A percentile compares a stretch with the other conserved stretches of the same genome.
Conservation (phyloP, 2,113 vertebrate genomes). For the Cygnus atratus region DNA sequence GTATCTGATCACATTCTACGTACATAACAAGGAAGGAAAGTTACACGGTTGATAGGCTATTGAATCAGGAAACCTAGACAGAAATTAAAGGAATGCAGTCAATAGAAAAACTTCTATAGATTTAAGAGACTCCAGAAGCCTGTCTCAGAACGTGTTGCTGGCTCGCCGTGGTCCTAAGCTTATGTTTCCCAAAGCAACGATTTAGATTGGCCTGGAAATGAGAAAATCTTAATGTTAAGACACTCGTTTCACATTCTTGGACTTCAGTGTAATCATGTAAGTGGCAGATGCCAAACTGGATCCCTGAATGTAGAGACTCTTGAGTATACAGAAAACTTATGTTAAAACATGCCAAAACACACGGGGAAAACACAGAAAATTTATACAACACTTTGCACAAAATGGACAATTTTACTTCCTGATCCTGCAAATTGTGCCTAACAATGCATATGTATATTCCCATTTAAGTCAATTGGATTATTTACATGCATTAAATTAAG, state of each 20-base stretch:
- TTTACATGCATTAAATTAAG: slow-evolving; percentile 65
- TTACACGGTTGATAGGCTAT: not conserved
- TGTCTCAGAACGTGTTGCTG: fast-evolving
- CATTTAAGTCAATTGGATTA: slow-evolving; percentile 41
- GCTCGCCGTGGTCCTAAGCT: not conserved
- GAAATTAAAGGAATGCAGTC: not conserved
- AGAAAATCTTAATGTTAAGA: not conserved
- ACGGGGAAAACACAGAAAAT: not conserved
- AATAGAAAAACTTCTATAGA: not conserved
- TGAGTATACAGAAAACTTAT: not conserved
- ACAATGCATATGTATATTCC: slow-evolving; percentile 62
- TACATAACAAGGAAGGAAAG: not conserved
- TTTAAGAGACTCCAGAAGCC: not conserved
- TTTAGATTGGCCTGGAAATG: not conserved
- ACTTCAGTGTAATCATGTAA: not conserved
- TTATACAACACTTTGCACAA: not conserved
- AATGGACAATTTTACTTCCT: not conserved
- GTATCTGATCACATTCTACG: not conserved
- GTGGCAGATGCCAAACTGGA: not conserved
- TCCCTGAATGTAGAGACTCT: not conserved
- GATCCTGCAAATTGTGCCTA: slow-evolving; percentile 22
- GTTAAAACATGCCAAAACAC: not conserved
- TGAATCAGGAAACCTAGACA: not conserved
- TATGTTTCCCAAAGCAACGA: not conserved
- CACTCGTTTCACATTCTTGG: not conserved